Evolutionary conservation across 2,113 vertebrate species (phyloP).

Genomic region (Rhea americana): DNA sequence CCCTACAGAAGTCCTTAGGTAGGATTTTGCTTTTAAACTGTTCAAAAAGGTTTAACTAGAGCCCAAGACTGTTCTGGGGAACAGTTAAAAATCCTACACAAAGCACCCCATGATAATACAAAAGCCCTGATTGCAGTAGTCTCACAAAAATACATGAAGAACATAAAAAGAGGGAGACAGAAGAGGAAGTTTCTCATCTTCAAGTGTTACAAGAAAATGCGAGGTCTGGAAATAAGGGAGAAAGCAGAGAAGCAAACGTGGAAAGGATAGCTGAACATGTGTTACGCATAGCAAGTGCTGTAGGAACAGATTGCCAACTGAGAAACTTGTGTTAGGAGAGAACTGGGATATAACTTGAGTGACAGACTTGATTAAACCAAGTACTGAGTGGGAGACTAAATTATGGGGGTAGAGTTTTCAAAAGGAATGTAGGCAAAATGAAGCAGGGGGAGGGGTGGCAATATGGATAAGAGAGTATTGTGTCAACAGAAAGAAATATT

Average conservation of each 20-base stretch:
- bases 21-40: background rate
- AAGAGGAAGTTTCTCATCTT: slow-evolving; percentile 1
- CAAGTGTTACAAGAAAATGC: background rate
- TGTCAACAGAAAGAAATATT: slow-evolving; percentile 72
- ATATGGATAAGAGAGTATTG: slow-evolving; percentile 60
- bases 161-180: background rate
- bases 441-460: slow-evolving; percentile 49
- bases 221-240: slow-evolving; percentile 12
- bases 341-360: slow-evolving; percentile 62
- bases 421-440: slow-evolving; percentile 51
- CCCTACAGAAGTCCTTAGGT: background rate
- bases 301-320: slow-evolving; percentile 59
- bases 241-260: background rate
- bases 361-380: slow-evolving; percentile 72
- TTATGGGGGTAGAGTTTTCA: slow-evolving; percentile 48
- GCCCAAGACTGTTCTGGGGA: background rate
- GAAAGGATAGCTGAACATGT: slow-evolving; percentile 50
- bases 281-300: slow-evolving; percentile 39
- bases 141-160: background rate
- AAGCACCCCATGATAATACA: background rate
- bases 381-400: slow-evolving; percentile 70
- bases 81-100: background rate
- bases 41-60: background rate
- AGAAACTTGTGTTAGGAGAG: slow-evolving; percentile 48
- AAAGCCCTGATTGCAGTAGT: background rate